Evolutionary conservation across 2,113 vertebrate species (phyloP).

Genomic region (Carassius auratus): DNA sequence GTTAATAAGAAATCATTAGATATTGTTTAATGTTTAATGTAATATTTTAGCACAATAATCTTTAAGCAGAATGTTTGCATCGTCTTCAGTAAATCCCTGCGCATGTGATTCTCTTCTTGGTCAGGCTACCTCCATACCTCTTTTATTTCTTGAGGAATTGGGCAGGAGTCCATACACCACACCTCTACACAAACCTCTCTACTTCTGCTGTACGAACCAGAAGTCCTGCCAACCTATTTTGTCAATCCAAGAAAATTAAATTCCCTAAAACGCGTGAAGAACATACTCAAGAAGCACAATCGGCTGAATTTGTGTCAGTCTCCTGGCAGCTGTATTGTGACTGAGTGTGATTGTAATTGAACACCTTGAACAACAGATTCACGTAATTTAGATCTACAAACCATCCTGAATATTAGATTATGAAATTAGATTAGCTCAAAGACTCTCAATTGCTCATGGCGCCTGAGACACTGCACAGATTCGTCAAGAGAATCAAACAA

Average conservation of each 20-base stretch:
- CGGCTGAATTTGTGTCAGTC: not conserved
- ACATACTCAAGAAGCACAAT: not conserved
- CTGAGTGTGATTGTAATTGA: not conserved
- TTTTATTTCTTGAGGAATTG: not conserved
- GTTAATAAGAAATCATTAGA: no score
- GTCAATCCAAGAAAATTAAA: not conserved
- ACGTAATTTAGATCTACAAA: not conserved
- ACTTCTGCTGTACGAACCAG: not conserved
- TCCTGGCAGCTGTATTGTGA: not conserved
- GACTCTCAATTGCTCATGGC: not conserved
- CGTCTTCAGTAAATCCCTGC: not conserved
- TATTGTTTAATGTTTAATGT: no score
- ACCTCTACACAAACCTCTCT: not conserved
- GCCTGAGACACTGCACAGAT: slow-evolving; percentile 1
- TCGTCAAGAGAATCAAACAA: not conserved
- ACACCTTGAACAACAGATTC: not conserved
- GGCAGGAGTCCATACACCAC: not conserved
- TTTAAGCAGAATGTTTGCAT: not conserved
- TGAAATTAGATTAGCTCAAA: slow-evolving; percentile 15
- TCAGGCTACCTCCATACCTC: not conserved
- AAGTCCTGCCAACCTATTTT: not conserved
- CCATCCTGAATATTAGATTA: slow-evolving; percentile 15
- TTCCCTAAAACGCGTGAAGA: not conserved
- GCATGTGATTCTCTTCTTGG: not conserved
- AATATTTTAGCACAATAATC: not conserved